Evolutionary conservation across 2,797 vertebrate species (phyloP).

Genomic region (Cetoscarus ocellatus): DNA sequence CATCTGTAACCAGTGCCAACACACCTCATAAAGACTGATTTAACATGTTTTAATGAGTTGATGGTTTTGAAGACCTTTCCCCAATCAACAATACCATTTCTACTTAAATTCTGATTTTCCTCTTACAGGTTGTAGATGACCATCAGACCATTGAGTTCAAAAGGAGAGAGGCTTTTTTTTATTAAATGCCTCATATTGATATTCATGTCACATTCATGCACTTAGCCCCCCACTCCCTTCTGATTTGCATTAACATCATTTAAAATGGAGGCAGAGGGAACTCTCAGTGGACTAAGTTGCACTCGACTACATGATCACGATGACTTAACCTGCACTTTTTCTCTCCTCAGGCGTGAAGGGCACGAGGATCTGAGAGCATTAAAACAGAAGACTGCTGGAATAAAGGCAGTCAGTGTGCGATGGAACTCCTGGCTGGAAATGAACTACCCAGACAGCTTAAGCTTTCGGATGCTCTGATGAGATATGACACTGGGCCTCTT

Average conservation of each 20-base stretch:
- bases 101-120: neutral
- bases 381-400: slow-evolving; percentile 39
- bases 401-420: slow-evolving; percentile 32
- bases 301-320: slow-evolving; percentile 62
- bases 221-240: slow-evolving; percentile 58
- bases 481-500: slow-evolving; percentile 29
- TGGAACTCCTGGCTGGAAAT: slow-evolving; percentile 32
- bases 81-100: neutral
- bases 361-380: slow-evolving; percentile 51
- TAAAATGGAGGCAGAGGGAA: slow-evolving; percentile 65
- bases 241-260: slow-evolving; percentile 77
- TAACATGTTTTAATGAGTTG: too few relatives aligned
- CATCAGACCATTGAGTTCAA: slow-evolving; percentile 13
- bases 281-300: slow-evolving; percentile 57
- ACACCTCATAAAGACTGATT: too few relatives aligned
- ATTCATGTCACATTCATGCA: slow-evolving; percentile 73
- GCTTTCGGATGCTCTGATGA: slow-evolving; percentile 35
- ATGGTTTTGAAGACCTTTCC: neutral
- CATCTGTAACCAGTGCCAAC: too few relatives aligned
- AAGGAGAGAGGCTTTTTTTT: slow-evolving; percentile 26
- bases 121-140: slow-evolving; percentile 21
- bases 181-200: slow-evolving; percentile 60
- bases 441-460: slow-evolving; percentile 48
- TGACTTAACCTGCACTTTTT: slow-evolving; percentile 64
- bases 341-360: slow-evolving; percentile 69